Base-by-base conservation (phyloP, 92 coral and sea anemone genomes). In the Phymanthus crucifer region DNA sequence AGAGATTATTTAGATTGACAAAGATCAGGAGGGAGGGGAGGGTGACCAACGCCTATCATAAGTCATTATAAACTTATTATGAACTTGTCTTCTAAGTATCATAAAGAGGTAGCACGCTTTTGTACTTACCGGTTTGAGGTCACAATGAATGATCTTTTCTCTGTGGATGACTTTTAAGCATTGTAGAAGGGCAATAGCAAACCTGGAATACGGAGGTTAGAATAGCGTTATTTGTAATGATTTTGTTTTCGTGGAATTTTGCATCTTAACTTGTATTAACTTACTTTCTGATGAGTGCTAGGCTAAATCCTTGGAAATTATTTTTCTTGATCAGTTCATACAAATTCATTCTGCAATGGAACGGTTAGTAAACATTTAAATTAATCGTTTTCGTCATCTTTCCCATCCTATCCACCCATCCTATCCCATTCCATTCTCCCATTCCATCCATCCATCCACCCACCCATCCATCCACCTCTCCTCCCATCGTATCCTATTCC, bases 301-400 rank as follows among this genome's bases (percentile, higher is more conserved):
- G 76, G 66, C 99, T 93, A 77, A 95, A 95, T 80, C 99, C 99
- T 87, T 95, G 99, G 75, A 95, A 95, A 69, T 91, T 95, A 79
- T 95, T 95, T 77, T 95, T 95, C 88, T 95, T 95, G 46, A 94
- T 95, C 72, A 95, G 79, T 70, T 95, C 99, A 77, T 95, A 95
- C 34, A 95, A 78, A 89, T 95, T 95, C 90, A 95, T 87, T 58
- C 98, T 94, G 80, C 7, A 80, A 34, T 3, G 14, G 21, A 8
- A 54, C 14, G 36, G n/a, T 9, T 27, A 58, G 4, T 68, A 6
- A 87, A 50, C 1, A 37, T 23, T 78, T 35, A 52, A 23, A 8
- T 13, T 8, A 3, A 74, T 5, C 13, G 24, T 4, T 17, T 29
- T 38, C 40, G 14, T 34, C 19, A 36, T 1, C n/a, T 6, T 27